phyloP scores from a whole-genome alignment of 2,888 invertebrate species.

The Hylaea fasciaria region DNA sequence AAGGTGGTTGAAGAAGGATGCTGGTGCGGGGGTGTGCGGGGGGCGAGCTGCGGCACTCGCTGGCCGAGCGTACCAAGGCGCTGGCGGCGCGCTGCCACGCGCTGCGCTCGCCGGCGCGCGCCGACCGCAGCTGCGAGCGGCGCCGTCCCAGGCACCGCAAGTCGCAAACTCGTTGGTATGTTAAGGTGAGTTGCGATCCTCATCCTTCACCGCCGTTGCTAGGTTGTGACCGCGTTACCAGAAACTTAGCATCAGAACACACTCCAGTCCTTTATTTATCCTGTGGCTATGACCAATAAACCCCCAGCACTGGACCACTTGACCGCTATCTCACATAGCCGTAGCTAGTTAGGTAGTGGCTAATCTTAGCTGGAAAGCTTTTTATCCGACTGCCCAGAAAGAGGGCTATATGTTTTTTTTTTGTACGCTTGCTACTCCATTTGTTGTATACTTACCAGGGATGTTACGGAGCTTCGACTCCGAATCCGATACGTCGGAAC shows the following conservation, averaged over 20 bases:
- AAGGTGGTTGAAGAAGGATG: slow-evolving; percentile 70
- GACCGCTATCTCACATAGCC: no score
- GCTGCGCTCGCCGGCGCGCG: slow-evolving; percentile 74
- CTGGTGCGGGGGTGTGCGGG: slow-evolving; percentile 78
- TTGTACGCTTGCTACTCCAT: no score
- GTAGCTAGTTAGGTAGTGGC: no score
- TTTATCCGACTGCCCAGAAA: no score
- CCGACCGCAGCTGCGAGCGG: slow-evolving; percentile 67
- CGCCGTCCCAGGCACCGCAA: slow-evolving; percentile 79
- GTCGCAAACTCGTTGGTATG: slow-evolving; percentile 87
- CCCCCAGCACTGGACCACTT: background rate
- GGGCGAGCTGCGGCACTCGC: slow-evolving; percentile 77
- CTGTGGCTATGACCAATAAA: background rate
- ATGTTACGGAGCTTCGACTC: no score
- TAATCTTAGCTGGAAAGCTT: no score
- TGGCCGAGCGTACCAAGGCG: slow-evolving; percentile 81
- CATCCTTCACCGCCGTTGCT: no score
- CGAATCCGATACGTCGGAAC: no score
- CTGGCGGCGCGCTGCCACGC: slow-evolving; percentile 80
- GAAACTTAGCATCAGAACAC: no score
- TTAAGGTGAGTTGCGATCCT: slow-evolving; percentile 86
- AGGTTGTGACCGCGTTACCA: no score
- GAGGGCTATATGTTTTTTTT: no score
- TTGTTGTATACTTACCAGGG: no score
- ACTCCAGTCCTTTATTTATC: background rate